Conservation (phyloP, 2,888 invertebrate species). For the Drosophila nigricruria region DNA sequence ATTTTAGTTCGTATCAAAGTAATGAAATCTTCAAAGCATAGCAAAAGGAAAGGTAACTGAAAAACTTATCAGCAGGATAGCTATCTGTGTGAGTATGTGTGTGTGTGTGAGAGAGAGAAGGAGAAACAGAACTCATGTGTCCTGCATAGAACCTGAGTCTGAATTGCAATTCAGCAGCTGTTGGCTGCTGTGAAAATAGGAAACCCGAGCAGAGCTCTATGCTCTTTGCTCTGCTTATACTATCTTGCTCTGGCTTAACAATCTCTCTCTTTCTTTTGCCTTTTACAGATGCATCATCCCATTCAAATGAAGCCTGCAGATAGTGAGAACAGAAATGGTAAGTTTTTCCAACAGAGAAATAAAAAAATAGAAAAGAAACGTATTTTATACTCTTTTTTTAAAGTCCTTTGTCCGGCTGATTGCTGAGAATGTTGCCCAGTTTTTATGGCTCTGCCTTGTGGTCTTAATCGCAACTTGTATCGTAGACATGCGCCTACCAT, state of each 20-base stretch:
- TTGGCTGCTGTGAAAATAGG: constrained; percentile 40
- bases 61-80: constrained; percentile 13
- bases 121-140: constrained; percentile 12
- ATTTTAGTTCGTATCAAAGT: constrained; percentile 55
- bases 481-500: constrained; percentile 46
- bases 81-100: not conserved
- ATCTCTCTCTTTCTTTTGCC: constrained; percentile 21
- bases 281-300: constrained; percentile 98
- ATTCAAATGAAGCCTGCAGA: constrained; percentile 99
- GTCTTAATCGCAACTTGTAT: constrained; percentile 69
- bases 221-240: constrained; percentile 39
- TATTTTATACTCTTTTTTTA: constrained; percentile 6
- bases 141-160: constrained; percentile 23
- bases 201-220: constrained; percentile 24
- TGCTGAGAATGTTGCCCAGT: constrained; percentile 29
- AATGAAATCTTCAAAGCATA: constrained; percentile 53
- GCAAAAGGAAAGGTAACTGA: constrained; percentile 16
- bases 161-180: constrained; percentile 48
- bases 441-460: constrained; percentile 57
- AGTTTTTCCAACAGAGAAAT: constrained; percentile 86
- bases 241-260: not conserved
- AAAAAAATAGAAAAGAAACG: not conserved
- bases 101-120: not conserved
- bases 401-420: constrained; percentile 35
- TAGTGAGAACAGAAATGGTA: constrained; percentile 99